Conservation (phyloP, 2,888 invertebrate species). For the Oxytorus armatus region DNA sequence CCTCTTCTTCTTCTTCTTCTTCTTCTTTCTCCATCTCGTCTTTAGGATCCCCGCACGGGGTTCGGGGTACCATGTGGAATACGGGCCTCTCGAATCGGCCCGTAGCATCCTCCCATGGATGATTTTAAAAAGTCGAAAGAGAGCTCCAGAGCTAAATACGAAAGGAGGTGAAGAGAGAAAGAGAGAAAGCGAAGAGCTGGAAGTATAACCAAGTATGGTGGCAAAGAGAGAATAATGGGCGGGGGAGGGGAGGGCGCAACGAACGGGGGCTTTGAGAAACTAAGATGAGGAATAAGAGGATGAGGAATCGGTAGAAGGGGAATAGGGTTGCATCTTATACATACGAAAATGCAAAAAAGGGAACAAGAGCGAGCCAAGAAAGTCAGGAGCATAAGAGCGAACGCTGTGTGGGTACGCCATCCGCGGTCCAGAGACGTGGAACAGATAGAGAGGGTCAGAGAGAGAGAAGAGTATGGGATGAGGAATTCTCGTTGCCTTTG, state of each 20-base stretch:
- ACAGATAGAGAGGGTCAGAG: slow-evolving; percentile 51
- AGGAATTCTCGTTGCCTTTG: slow-evolving; percentile 84
- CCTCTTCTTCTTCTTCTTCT: slow-evolving; percentile 76
- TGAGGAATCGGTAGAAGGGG: slow-evolving; percentile 43
- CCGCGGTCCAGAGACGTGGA: slow-evolving; percentile 46
- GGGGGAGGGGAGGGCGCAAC: too few relatives aligned
- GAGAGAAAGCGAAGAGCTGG: slow-evolving; percentile 60
- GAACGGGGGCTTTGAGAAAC: slow-evolving; percentile 17
- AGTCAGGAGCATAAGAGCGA: slow-evolving; percentile 25
- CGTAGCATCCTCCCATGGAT: slow-evolving; percentile 34
- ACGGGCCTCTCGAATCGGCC: slow-evolving; percentile 8
- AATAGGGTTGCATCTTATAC: slow-evolving; percentile 33
- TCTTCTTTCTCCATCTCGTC: slow-evolving; percentile 75
- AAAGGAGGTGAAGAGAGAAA: too few relatives aligned
- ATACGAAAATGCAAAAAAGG: slow-evolving; percentile 1
- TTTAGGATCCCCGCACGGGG: slow-evolving; percentile 57
- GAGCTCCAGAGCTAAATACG: slow-evolving; percentile 62
- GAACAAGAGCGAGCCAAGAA: slow-evolving; percentile 14
- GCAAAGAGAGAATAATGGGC: slow-evolving; percentile 80
- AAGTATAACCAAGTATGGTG: slow-evolving; percentile 83
- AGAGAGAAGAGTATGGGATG: slow-evolving; percentile 81
- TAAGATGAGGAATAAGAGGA: slow-evolving; percentile 53
- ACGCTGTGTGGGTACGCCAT: slow-evolving; percentile 28
- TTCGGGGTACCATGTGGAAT: slow-evolving; percentile 28
- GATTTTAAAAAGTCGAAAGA: slow-evolving; percentile 66